Percentiles rank a stretch among this genome's conserved stretches.
Evolutionary conservation across 37 sponge, comb jelly and placozoan species (phyloP).

Genomic region (Amphimedon queenslandica): DNA sequence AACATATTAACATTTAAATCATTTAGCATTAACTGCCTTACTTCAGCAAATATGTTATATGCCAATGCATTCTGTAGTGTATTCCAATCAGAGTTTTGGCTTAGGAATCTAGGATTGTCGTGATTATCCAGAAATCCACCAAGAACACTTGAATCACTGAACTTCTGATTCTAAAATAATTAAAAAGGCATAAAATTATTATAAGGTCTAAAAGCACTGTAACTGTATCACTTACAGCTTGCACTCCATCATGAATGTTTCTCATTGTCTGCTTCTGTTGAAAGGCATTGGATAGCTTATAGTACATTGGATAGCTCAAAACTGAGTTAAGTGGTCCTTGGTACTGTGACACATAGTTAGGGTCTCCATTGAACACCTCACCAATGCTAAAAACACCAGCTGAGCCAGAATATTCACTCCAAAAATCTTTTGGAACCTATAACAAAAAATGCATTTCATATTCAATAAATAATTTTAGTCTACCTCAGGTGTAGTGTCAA

Average conservation of each 20-base stretch:
- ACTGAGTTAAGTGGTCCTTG: constrained; percentile 51
- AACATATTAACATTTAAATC: not conserved
- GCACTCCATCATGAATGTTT: constrained; percentile 54
- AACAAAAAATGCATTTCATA: not conserved
- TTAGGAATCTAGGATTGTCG: constrained; percentile 67
- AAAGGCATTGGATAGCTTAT: constrained; percentile 48
- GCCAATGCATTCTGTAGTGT: constrained; percentile 61
- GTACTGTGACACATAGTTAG: constrained; percentile 46
- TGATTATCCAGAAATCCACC: constrained; percentile 83
- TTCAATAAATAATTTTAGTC: not conserved
- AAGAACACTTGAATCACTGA: constrained; percentile 56
- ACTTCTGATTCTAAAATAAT: constrained; percentile 17
- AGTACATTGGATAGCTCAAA: constrained; percentile 86
- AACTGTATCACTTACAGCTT: constrained; percentile 9
- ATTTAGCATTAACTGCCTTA: constrained; percentile 6
- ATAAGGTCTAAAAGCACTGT: not conserved
- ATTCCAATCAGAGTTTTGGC: constrained; percentile 32
- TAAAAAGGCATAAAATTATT: not conserved
- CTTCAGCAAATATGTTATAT: constrained; percentile 72
- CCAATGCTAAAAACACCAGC: constrained; percentile 67
- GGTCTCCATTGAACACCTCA: constrained; percentile 72
- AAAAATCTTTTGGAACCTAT: constrained; percentile 63
- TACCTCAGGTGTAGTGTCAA: constrained; percentile 69
- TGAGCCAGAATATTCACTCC: constrained; percentile 58
- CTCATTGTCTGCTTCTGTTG: constrained; percentile 52